Evolutionary conservation across 2,888 invertebrate genomes (phyloP).

Genomic region (Ganaspis brasiliensis): DNA sequence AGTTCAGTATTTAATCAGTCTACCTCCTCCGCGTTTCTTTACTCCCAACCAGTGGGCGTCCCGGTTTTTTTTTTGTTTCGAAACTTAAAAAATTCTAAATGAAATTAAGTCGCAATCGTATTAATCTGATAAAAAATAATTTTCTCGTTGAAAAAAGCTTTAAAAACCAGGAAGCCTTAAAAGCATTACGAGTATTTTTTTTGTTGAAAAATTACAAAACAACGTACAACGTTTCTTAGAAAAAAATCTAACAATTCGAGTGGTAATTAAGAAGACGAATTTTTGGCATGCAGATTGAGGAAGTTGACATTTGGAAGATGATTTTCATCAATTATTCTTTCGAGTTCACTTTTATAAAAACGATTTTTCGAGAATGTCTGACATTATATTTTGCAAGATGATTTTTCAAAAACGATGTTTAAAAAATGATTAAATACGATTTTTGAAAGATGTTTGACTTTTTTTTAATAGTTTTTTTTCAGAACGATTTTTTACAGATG

Average conservation of each 20-base stretch:
- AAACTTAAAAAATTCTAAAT: conserved; percentile 25
- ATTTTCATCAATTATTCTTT: too few relatives aligned
- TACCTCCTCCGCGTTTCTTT: conserved; percentile 36
- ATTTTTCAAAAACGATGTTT: too few relatives aligned
- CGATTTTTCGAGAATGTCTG: too few relatives aligned
- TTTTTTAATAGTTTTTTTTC: too few relatives aligned
- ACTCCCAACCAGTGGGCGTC: conserved; percentile 28
- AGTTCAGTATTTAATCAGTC: conserved; percentile 42
- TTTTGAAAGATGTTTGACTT: too few relatives aligned
- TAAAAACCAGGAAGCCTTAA: not conserved
- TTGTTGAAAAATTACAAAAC: not conserved
- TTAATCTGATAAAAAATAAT: conserved; percentile 14
- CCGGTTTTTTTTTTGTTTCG: not conserved
- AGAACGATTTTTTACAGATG: too few relatives aligned
- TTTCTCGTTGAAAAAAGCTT: not conserved
- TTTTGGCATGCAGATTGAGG: not conserved
- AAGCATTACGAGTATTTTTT: conserved; percentile 11
- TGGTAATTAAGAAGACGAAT: not conserved
- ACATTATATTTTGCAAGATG: too few relatives aligned
- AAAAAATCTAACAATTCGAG: conserved; percentile 1
- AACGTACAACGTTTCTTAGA: not conserved
- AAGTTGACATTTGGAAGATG: conserved; percentile 1
- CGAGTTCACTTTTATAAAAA: too few relatives aligned
- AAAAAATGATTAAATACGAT: too few relatives aligned
- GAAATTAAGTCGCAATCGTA: conserved; percentile 12